Conservation (phyloP, 2,113 vertebrate species). For the Tachuris rubrigastra region DNA sequence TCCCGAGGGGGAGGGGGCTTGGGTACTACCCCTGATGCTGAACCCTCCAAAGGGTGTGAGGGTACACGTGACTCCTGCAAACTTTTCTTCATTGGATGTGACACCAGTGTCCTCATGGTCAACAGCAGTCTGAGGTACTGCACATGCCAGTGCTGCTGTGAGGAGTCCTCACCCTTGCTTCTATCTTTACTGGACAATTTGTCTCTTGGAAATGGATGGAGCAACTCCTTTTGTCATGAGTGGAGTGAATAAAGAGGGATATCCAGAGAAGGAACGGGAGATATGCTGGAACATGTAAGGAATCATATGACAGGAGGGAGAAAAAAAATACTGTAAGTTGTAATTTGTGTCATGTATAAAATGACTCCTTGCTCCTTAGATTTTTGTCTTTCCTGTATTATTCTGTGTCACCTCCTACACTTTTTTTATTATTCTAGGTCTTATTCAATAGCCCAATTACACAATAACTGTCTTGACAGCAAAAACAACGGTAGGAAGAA, state of each 20-base stretch:
- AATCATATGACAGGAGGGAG: neutral
- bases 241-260: neutral
- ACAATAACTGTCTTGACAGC: neutral
- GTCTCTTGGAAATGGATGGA: neutral
- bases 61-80: fast-evolving
- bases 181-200: neutral
- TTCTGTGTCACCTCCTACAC: neutral
- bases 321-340: neutral
- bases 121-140: fast-evolving
- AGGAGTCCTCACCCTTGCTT: neutral
- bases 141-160: fast-evolving
- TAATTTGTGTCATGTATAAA: neutral
- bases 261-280: neutral
- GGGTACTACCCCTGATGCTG: conserved; percentile 28
- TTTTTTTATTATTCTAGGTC: neutral
- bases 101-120: fast-evolving
- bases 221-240: neutral
- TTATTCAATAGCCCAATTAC: neutral
- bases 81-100: fast-evolving
- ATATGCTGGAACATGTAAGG: neutral
- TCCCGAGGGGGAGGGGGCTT: fast-evolving
- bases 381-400: neutral
- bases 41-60: fast-evolving
- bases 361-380: neutral
- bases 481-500: neutral